Conservation (phyloP, 2,113 vertebrate genomes). For the Cathartes aura region DNA sequence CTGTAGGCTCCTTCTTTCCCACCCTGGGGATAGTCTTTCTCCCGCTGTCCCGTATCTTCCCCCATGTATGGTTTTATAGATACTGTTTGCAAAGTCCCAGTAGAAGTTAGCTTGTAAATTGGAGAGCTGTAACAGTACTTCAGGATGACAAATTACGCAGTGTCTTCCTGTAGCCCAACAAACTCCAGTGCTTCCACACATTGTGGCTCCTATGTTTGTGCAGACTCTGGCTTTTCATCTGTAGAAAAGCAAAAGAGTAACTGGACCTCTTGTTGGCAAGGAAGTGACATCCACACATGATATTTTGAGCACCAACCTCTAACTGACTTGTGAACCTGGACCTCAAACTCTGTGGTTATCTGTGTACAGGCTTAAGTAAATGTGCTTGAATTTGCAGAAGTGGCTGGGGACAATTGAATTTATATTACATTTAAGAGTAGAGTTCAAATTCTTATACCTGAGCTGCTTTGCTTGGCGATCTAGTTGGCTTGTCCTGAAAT, state of each 20-base stretch:
- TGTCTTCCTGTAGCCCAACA: background rate
- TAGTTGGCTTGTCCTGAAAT: background rate
- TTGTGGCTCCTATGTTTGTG: background rate
- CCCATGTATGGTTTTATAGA: background rate
- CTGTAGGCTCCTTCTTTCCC: background rate
- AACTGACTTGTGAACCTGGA: background rate
- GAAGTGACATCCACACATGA: background rate
- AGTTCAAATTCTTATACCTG: background rate
- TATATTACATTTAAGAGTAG: background rate
- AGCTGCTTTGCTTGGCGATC: background rate
- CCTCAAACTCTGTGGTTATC: background rate
- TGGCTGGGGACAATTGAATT: background rate
- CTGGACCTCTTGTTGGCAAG: background rate
- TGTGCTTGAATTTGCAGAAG: background rate
- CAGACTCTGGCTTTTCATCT: background rate
- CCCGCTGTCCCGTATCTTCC: background rate
- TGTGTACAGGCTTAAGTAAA: background rate
- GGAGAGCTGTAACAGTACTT: background rate
- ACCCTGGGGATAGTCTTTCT: background rate
- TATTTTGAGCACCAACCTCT: background rate
- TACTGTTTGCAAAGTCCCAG: background rate
- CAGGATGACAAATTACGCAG: background rate
- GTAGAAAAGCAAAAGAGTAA: background rate
- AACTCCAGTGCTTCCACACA: background rate
- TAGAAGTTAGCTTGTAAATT: background rate